Conservation (phyloP, 1,140 invertebrate genomes). For the Aphelenchoides besseyi region DNA sequence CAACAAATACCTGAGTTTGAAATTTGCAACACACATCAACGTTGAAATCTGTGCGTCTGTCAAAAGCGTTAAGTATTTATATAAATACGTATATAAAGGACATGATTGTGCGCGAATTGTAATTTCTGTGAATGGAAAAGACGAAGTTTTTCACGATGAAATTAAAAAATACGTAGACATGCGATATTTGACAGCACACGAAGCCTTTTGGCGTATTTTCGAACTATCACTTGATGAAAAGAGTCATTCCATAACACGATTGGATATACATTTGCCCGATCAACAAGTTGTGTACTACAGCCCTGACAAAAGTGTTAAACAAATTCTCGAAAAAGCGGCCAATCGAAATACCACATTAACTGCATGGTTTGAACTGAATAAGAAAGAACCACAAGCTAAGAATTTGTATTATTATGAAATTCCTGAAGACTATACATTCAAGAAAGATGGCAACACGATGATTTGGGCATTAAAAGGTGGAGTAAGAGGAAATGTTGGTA, state of each 20-base stretch:
- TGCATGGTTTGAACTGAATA: slow-evolving; percentile 58
- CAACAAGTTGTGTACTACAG: slow-evolving; percentile 63
- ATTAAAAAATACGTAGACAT: slow-evolving; percentile 60
- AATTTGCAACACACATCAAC: slow-evolving; percentile 66
- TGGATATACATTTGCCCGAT: slow-evolving; percentile 63
- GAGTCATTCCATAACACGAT: slow-evolving; percentile 62
- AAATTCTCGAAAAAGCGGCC: not conserved
- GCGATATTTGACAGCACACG: slow-evolving; percentile 64
- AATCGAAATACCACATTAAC: slow-evolving; percentile 56
- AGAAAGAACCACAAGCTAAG: slow-evolving; percentile 30
- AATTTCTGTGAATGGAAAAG: slow-evolving; percentile 10
- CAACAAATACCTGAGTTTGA: slow-evolving; percentile 65
- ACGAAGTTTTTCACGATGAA: slow-evolving; percentile 58
- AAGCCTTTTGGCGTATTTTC: slow-evolving; percentile 64
- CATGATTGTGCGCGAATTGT: slow-evolving; percentile 54
- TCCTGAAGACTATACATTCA: slow-evolving; percentile 48
- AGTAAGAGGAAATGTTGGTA: not conserved
- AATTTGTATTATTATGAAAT: slow-evolving; percentile 50
- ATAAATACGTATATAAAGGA: slow-evolving; percentile 64
- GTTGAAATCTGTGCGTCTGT: slow-evolving; percentile 67
- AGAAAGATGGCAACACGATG: slow-evolving; percentile 20
- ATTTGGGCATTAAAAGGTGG: slow-evolving; percentile 20
- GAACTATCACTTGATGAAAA: slow-evolving; percentile 61
- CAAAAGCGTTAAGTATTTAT: slow-evolving; percentile 66
- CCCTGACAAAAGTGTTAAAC: slow-evolving; percentile 40